phyloP scores from a whole-genome alignment of 1,140 invertebrate genomes.

The Drosophila truncata region DNA sequence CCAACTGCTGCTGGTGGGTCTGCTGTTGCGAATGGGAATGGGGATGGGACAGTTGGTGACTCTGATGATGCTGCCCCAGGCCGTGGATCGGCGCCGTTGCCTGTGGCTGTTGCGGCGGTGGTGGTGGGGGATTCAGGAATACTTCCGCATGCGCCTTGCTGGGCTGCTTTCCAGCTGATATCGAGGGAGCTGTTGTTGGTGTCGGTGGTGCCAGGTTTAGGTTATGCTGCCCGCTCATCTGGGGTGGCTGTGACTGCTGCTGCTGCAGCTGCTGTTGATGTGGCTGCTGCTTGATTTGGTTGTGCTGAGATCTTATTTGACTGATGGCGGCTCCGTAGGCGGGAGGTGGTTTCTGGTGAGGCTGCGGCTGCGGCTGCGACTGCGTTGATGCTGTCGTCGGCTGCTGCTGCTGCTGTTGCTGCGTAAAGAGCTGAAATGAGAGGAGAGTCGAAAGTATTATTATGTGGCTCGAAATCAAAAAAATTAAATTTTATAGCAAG shows the following conservation, averaged over 20 bases:
- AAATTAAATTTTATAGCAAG: background rate
- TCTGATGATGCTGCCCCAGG: conserved; percentile 29
- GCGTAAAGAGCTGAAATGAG: conserved; percentile 66
- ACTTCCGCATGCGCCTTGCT: conserved; percentile 65
- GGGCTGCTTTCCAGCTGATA: conserved; percentile 32
- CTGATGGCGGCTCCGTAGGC: conserved; percentile 84
- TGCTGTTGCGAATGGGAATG: conserved; percentile 31
- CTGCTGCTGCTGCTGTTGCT: conserved; percentile 43
- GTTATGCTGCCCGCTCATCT: conserved; percentile 59
- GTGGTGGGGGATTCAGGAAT: conserved; percentile 72
- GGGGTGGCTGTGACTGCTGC: conserved; percentile 28
- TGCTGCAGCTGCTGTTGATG: conserved; percentile 47
- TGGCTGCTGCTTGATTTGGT: conserved; percentile 81
- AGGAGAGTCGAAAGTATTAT: background rate
- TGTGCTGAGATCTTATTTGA: conserved; percentile 85
- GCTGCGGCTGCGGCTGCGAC: conserved; percentile 16
- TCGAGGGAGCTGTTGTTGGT: conserved; percentile 18
- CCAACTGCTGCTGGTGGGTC: conserved; percentile 13
- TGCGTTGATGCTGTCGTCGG: conserved; percentile 25
- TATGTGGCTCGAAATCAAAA: background rate
- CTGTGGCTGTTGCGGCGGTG: conserved; percentile 49
- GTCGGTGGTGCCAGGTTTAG: conserved; percentile 67
- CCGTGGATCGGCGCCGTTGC: conserved; percentile 7
- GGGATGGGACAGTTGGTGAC: conserved; percentile 31
- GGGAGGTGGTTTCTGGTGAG: conserved; percentile 81